Conservation (phyloP, 2,888 invertebrate genomes). For the Cheilosia pagana region DNA sequence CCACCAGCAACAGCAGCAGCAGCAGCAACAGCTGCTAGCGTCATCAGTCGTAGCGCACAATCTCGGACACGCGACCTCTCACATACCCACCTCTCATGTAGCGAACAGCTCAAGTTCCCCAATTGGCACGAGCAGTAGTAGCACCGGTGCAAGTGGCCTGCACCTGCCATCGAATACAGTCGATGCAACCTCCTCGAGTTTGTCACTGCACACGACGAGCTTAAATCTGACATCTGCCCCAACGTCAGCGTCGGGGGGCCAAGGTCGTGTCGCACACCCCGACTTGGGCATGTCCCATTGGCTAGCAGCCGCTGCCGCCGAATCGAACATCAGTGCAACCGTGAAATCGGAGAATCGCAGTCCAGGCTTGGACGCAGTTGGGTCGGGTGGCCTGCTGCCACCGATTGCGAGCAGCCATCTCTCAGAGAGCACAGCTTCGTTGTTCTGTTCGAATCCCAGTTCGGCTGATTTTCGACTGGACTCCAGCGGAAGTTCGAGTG, state of each 20-base stretch:
- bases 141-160: constrained; percentile 54
- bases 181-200: constrained; percentile 60
- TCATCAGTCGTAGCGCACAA: constrained; percentile 57
- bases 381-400: constrained; percentile 63
- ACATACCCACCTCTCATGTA: constrained; percentile 69
- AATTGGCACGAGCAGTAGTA: constrained; percentile 56
- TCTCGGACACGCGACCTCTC: constrained; percentile 65
- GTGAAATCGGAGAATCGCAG: constrained; percentile 91
- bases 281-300: constrained; percentile 82
- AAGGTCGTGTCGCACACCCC: constrained; percentile 65
- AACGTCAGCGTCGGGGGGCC: constrained; percentile 56
- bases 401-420: constrained; percentile 61
- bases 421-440: constrained; percentile 62
- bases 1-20: constrained; percentile 76
- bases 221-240: constrained; percentile 61
- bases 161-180: constrained; percentile 59
- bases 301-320: constrained; percentile 78
- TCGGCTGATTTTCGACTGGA: constrained; percentile 76
- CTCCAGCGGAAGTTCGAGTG: constrained; percentile 83
- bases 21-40: constrained; percentile 71
- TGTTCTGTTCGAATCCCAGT: constrained; percentile 74
- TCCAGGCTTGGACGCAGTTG: constrained; percentile 85
- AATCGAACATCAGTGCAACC: constrained; percentile 82
- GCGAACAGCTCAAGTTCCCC: constrained; percentile 69
- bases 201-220: constrained; percentile 56